Evolutionary conservation across 53 echinoderm and acorn worm genomes (phyloP).

Genomic region (Mesocentrotus franciscanus): DNA sequence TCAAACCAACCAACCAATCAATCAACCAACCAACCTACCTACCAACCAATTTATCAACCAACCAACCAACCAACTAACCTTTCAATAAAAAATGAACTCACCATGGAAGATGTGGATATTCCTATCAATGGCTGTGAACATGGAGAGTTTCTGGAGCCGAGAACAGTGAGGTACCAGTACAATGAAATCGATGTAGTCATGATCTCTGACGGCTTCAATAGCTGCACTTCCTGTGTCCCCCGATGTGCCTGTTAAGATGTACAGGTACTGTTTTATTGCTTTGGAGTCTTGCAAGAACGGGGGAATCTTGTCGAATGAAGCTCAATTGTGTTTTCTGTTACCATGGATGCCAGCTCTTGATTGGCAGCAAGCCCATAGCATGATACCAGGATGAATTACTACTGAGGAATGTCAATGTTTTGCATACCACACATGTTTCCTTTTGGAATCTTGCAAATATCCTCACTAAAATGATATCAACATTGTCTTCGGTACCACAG

Average conservation of each 20-base stretch:
- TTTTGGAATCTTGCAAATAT: too few relatives aligned
- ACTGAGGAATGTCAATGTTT: too few relatives aligned
- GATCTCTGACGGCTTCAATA: constrained; percentile 86
- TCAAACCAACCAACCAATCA: not conserved
- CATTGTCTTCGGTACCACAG: too few relatives aligned
- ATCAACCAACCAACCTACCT: not conserved
- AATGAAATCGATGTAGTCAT: constrained; percentile 81
- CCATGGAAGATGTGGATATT: constrained; percentile 90
- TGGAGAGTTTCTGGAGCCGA: constrained; percentile 81
- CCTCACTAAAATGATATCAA: too few relatives aligned
- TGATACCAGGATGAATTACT: too few relatives aligned
- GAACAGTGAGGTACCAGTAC: constrained; percentile 85
- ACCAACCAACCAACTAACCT: not conserved
- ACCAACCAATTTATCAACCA: not conserved
- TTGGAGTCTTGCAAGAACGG: too few relatives aligned
- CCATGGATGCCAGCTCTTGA: too few relatives aligned
- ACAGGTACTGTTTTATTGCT: too few relatives aligned
- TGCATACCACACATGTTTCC: too few relatives aligned
- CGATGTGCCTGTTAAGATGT: constrained; percentile 78
- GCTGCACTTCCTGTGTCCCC: constrained; percentile 93
- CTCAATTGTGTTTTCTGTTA: too few relatives aligned
- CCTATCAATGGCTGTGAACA: constrained; percentile 84
- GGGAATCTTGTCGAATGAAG: too few relatives aligned
- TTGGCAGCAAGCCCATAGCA: too few relatives aligned
- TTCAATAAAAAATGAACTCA: constrained; percentile 26